A percentile compares a stretch with the other conserved stretches of the same genome.
Evolutionary conservation across 2,113 vertebrate genomes (phyloP).

Genomic region (Sminthopsis crassicaudata): DNA sequence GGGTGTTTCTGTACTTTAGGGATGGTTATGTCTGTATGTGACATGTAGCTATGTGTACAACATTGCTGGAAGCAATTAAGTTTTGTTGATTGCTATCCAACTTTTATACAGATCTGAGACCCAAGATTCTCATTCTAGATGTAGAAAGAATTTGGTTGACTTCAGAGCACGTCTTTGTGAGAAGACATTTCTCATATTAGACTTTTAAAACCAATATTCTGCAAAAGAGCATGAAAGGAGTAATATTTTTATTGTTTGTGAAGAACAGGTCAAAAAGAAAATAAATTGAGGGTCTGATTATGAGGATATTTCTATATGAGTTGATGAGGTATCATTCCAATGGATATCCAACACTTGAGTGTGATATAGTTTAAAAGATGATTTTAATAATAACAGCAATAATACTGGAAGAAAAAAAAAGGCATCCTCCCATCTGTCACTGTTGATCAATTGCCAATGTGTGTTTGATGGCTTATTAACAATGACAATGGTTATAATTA

Average conservation of each 20-base stretch:
- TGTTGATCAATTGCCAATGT: not conserved
- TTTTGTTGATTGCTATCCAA: constrained; percentile 36
- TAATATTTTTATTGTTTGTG: not conserved
- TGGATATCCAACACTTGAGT: constrained; percentile 10
- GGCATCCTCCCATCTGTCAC: not conserved
- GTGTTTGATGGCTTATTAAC: not conserved
- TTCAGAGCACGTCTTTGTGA: constrained; percentile 71
- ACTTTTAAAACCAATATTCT: constrained; percentile 33
- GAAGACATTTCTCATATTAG: constrained; percentile 45
- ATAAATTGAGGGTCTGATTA: constrained; percentile 39
- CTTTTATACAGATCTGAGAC: constrained; percentile 29
- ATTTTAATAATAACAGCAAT: constrained; percentile 19
- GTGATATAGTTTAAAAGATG: constrained; percentile 58
- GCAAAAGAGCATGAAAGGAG: constrained; percentile 67
- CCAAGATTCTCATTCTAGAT: constrained; percentile 59
- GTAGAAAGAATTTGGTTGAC: constrained; percentile 62
- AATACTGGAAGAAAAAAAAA: not conserved
- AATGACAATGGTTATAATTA: not conserved
- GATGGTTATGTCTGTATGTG: not conserved
- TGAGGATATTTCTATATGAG: fast-evolving
- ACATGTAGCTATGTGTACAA: not conserved
- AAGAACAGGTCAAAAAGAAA: constrained; percentile 56
- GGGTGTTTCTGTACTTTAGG: not conserved
- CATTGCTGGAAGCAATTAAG: constrained; percentile 9
- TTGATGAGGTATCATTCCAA: constrained; percentile 56